Conservation (phyloP, 2,888 invertebrate species). For the Dione juno region DNA sequence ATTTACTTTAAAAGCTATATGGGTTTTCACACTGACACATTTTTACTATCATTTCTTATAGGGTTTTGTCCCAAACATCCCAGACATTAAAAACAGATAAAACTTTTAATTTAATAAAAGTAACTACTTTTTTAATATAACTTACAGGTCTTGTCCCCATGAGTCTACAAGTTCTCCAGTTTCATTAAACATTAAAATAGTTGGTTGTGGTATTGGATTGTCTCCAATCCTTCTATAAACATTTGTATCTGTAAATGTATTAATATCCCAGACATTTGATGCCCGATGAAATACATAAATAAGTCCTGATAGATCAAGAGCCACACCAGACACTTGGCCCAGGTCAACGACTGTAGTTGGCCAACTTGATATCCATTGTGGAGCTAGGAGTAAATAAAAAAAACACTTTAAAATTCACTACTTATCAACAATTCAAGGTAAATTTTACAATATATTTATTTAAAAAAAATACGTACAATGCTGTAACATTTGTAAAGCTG, state of each 20-base stretch:
- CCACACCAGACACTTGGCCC: slow-evolving; percentile 92
- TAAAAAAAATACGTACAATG: slow-evolving; percentile 56
- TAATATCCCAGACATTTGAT: slow-evolving; percentile 84
- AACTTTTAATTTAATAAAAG: neutral
- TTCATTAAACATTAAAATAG: slow-evolving; percentile 86
- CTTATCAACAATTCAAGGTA: neutral
- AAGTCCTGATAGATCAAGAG: slow-evolving; percentile 88
- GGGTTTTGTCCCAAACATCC: neutral
- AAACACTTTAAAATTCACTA: neutral
- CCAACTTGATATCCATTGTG: slow-evolving; percentile 83
- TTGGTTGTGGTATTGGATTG: slow-evolving; percentile 85
- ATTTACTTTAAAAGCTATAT: neutral
- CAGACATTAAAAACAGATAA: neutral
- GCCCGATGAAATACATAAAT: slow-evolving; percentile 93
- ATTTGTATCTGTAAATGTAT: slow-evolving; percentile 84
- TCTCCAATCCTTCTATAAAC: slow-evolving; percentile 79
- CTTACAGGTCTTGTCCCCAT: slow-evolving; percentile 89
- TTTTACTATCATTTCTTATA: neutral
- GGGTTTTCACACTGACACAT: neutral
- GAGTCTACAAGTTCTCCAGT: slow-evolving; percentile 84
- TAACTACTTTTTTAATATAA: slow-evolving; percentile 43
- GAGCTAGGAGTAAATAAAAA: slow-evolving; percentile 69
- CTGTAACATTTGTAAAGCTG: slow-evolving; percentile 63
- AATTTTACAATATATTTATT: neutral
- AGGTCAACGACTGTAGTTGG: slow-evolving; percentile 77